Evolutionary conservation across 1,140 invertebrate species (phyloP), one percentile per base, ranked within the genome.

Genomic region (Trichomalopsis sarcophagae): DNA sequence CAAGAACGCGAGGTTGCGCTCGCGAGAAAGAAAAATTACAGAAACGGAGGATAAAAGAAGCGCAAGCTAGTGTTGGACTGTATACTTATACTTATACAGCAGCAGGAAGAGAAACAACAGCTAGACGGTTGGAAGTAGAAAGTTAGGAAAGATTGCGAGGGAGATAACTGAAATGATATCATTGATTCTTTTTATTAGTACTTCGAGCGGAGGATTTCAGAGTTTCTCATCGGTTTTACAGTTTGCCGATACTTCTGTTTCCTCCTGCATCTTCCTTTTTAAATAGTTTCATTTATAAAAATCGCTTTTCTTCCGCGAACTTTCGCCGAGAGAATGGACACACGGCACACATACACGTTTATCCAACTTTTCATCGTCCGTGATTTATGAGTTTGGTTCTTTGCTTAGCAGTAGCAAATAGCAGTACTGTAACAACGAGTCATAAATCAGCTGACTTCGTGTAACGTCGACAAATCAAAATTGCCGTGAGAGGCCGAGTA

Each of bases 121-220:
- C 23, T 17, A 79, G 55, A 14, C 6, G 3, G 55, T 68, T 79
- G 36, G 14, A n/a, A 30, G 68, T 11, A 71, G 68, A 71, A 62
- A 77, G 75, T 33, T 33, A 14, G 21, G n/a, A 40, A 75, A 75
- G 33, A 75, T 75, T 44, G 27, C 13, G 3, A 27, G 30, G 2
- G 68, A 33, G 68, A 75, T 75, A 75, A 75, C 71, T 33, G 36
- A 17, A 40, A 27, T 44, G 36, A 40, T 40, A 75, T 75, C 2
- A 40, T 75, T 44, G 21, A 75, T 75, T 75, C 73, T 75, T 75
- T 75, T 36, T 23, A 75, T 75, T 75, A n/a, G 73, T 75, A 40
- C 73, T 40, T 71, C 27, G 68, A 71, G 30, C 33, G 23, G 27
- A 1, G 55, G 27, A 11, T 71, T 71, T 33, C 30, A 4, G 23